Conservation (phyloP, 2,113 vertebrate genomes). For the Chamaea fasciata region DNA sequence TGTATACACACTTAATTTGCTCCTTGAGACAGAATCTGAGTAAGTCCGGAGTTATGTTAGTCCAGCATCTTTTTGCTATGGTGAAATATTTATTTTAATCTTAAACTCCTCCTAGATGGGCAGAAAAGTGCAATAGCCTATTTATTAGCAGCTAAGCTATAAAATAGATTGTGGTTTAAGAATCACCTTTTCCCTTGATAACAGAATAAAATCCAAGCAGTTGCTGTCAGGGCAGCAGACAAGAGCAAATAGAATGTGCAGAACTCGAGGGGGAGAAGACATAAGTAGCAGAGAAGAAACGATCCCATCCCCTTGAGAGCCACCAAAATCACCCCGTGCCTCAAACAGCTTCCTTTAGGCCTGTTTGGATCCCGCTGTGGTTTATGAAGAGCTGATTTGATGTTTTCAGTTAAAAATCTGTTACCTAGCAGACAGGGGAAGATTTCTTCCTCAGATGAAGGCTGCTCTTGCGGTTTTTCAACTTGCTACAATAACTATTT, state of each 20-base stretch:
- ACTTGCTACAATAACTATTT: not conserved
- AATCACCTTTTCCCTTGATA: not conserved
- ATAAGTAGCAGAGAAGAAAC: not conserved
- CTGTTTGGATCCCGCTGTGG: rapidly evolving
- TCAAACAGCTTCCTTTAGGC: not conserved
- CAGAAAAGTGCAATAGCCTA: not conserved
- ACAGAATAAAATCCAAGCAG: not conserved
- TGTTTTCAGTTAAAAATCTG: not conserved
- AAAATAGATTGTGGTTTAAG: not conserved
- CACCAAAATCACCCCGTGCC: not conserved
- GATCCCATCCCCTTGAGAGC: not conserved
- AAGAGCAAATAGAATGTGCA: not conserved
- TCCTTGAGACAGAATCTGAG: not conserved
- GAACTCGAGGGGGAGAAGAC: not conserved
- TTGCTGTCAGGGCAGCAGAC: not conserved
- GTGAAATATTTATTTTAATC: not conserved
- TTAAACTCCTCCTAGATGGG: not conserved
- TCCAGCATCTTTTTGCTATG: not conserved
- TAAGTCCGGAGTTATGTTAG: not conserved
- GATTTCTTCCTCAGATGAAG: not conserved
- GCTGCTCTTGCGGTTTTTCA: not conserved
- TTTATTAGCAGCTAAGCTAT: not conserved
- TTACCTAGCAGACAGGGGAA: not conserved
- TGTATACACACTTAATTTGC: not conserved
- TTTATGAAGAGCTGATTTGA: not conserved